These are phyloP conservation scores for Urocolius indicus DNA, from an alignment of 2,113 vertebrate genomes.

Conservation along the genomic window DNA sequence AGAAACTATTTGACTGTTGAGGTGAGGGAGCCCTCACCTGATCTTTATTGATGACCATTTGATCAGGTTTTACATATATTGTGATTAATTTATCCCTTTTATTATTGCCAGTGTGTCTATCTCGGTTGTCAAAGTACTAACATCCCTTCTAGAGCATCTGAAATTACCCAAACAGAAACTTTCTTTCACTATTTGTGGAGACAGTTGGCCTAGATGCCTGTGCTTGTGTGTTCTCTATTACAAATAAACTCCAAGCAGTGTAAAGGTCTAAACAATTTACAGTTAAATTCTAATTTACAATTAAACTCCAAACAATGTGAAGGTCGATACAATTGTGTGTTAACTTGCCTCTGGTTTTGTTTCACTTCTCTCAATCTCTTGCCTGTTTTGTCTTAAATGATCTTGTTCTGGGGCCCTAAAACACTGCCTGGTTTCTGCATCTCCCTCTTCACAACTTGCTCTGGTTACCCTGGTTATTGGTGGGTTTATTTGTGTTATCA, in stretches of 20 bases:
- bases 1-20: no score
- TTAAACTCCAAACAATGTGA: no score
- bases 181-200: background rate
- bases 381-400: background rate
- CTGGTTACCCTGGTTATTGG: fast-evolving
- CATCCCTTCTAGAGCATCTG: background rate
- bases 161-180: background rate
- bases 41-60: background rate
- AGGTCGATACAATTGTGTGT: background rate
- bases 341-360: background rate
- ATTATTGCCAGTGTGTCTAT: background rate
- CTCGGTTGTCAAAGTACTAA: fast-evolving
- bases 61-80: background rate
- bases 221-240: no score
- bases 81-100: background rate
- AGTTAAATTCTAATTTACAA: no score
- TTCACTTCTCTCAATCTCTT: background rate
- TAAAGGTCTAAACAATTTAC: no score
- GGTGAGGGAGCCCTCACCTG: no score
- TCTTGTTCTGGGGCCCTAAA: background rate
- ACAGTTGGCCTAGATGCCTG: background rate
- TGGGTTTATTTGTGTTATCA: background rate
- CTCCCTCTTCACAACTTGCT: background rate
- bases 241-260: no score
- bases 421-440: background rate